Base-by-base conservation (phyloP, 2,797 vertebrate species). In the Acropternis orthonyx region DNA sequence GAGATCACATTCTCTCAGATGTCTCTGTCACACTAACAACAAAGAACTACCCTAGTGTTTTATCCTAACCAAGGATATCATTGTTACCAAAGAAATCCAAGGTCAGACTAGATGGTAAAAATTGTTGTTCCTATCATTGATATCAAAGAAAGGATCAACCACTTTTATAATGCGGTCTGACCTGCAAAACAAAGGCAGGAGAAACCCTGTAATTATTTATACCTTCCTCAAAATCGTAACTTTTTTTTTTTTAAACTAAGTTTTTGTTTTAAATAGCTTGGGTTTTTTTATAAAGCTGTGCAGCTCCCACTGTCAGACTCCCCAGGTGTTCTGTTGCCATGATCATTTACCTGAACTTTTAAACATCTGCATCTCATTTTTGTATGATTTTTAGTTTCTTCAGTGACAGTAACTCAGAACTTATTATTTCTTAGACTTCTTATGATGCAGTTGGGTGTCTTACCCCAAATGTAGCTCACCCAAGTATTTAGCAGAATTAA, bases 331-430 rank as follows among this genome's bases (percentile, higher is more conserved):
- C 49, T 67, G 41, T 88, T 85, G 73, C 82, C 46, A 58, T 87
- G 44, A 59, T 77, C 85, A 66, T 91, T 89, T 69, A 88, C 24
- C 56, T 56, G 49, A 92, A 59, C 43, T 58, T 72, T 66, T 83
- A n/a, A 82, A 66, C 8, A 55, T 54, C 30, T 74, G 27, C 34
- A 52, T 84, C 23, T 67, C 44, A 22, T 65, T 89, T 94, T 52
- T 49, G 11, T 23, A 28, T 18, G 20, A 34, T 12, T 63, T 85
- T 80, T 74, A 77, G 10, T 80, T 75, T 76, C 37, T 85, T 89
- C 1, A 1, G 46, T 68, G 46, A 55, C 56, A 91, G 41, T 26
- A 84, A 28, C 13, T 15, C 39, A 22, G 19, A 83, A 87, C 58
- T 51, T 61, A 44, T 55, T 52, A 51, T 91, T 81, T 80, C 65